These are phyloP conservation scores for Solea senegalensis DNA, from an alignment of 2,113 vertebrate genomes.

Conservation along the genomic window DNA sequence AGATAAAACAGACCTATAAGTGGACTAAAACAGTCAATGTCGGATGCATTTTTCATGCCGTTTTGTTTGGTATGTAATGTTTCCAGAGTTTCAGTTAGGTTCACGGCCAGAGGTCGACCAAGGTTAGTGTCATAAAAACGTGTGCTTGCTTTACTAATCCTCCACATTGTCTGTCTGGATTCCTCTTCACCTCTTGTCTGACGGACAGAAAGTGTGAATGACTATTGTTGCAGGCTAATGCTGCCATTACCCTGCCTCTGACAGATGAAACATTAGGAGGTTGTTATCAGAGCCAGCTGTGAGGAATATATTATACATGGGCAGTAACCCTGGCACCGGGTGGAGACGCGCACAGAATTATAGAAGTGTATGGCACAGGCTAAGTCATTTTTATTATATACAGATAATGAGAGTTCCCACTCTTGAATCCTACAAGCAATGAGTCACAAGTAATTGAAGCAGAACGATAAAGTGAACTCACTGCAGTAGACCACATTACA, in stretches of 20 bases:
- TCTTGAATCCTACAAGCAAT: neutral
- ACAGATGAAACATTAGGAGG: constrained; percentile 90
- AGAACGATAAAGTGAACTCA: neutral
- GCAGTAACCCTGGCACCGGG: constrained; percentile 83
- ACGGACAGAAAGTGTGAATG: constrained; percentile 81
- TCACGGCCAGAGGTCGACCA: constrained; percentile 54
- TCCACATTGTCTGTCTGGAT: constrained; percentile 74
- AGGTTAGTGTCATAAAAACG: constrained; percentile 72
- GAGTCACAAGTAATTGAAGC: neutral
- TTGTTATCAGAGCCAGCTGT: constrained; percentile 92
- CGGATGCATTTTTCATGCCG: constrained; percentile 5
- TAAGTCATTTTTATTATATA: constrained; percentile 9
- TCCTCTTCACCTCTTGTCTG: constrained; percentile 83
- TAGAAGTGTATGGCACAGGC: constrained; percentile 6
- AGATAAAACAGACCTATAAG: neutral
- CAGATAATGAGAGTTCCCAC: constrained; percentile 16
- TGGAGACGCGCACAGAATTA: constrained; percentile 52
- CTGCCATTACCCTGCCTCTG: constrained; percentile 86
- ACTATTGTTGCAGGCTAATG: constrained; percentile 75
- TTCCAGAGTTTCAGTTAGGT: constrained; percentile 3
- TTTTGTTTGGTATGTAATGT: constrained; percentile 4
- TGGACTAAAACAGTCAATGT: constrained; percentile 3
- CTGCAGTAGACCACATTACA: neutral
- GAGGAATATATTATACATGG: constrained; percentile 88
- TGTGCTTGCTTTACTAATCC: constrained; percentile 41